A percentile compares a stretch with the other conserved stretches of the same genome.
Conservation (phyloP, 2,113 vertebrate species). For the Gadus macrocephalus region DNA sequence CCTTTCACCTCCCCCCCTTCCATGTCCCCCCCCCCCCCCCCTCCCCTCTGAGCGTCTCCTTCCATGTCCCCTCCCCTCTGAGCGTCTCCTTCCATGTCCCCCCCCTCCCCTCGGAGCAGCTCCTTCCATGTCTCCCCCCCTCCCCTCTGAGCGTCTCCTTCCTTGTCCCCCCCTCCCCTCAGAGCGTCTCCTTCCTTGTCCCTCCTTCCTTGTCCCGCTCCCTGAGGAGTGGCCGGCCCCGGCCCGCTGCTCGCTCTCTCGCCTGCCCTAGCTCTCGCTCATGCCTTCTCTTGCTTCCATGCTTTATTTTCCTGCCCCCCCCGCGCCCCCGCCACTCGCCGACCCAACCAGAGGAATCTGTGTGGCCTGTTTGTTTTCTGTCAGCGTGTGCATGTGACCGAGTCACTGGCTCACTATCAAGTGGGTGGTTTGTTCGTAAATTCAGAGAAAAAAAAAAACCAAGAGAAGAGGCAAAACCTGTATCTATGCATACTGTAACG, state of each 20-base stretch:
- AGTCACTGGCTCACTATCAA: constrained; percentile 77
- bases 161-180: constrained; percentile 76
- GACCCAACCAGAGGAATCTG: too few species aligned
- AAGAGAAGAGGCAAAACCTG: constrained; percentile 81
- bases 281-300: background rate
- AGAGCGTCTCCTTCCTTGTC: too few species aligned
- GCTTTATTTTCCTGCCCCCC: too few species aligned
- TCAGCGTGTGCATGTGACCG: constrained; percentile 56
- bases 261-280: constrained; percentile 24
- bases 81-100: constrained; percentile 52
- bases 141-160: too few species aligned
- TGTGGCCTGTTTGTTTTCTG: constrained; percentile 1
- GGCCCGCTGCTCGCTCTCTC: constrained; percentile 61
- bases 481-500: constrained; percentile 92
- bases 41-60: constrained; percentile 83
- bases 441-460: constrained; percentile 59
- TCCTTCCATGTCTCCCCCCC: too few species aligned
- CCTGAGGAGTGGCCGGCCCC: constrained; percentile 72
- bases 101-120: constrained; percentile 43
- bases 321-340: too few species aligned
- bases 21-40: constrained; percentile 78
- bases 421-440: constrained; percentile 69
- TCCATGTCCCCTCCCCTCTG: constrained; percentile 72
- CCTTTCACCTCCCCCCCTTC: constrained; percentile 68
- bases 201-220: constrained; percentile 83